A percentile compares a stretch with the other conserved stretches of the same genome.
phyloP scores from a whole-genome alignment of 2,113 vertebrate species.

The Platichthys stellatus region DNA sequence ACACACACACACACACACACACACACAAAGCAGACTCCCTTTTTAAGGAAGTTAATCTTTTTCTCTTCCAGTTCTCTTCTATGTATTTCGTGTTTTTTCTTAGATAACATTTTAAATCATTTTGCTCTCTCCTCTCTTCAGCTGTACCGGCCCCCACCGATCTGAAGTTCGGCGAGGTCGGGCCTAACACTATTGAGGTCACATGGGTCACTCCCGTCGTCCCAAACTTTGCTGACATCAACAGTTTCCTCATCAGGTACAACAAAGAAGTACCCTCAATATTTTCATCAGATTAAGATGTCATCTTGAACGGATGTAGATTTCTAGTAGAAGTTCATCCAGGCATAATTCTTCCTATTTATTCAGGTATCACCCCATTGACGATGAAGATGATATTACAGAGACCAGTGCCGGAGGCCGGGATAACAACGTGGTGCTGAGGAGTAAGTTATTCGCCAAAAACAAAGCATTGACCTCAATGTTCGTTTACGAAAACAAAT shows the following conservation, averaged over 20 bases:
- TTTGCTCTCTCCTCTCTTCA: slow-evolving; percentile 58
- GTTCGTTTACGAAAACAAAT: not conserved
- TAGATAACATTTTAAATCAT: not conserved
- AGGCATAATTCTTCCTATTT: not conserved
- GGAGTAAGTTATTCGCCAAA: slow-evolving; percentile 80
- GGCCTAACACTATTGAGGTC: slow-evolving; percentile 87
- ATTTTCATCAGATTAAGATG: not conserved
- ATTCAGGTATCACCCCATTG: slow-evolving; percentile 88
- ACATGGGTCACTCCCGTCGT: slow-evolving; percentile 87
- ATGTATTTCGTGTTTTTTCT: not conserved
- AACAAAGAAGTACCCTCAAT: not conserved
- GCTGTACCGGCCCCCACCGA: slow-evolving; percentile 92
- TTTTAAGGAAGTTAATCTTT: slow-evolving; percentile 10
- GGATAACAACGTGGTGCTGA: slow-evolving; percentile 84
- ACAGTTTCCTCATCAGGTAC: slow-evolving; percentile 87
- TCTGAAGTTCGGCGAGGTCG: slow-evolving; percentile 88
- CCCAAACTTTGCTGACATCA: slow-evolving; percentile 84
- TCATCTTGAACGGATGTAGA: no score
- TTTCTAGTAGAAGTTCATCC: not conserved
- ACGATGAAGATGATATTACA: slow-evolving; percentile 89
- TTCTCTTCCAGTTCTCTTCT: not conserved
- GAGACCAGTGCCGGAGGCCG: slow-evolving; percentile 85
- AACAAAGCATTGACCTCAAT: not conserved
- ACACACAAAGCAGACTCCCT: not conserved
- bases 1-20: no score